Conservation (phyloP, 2,888 invertebrate genomes). For the Seira ritae region DNA sequence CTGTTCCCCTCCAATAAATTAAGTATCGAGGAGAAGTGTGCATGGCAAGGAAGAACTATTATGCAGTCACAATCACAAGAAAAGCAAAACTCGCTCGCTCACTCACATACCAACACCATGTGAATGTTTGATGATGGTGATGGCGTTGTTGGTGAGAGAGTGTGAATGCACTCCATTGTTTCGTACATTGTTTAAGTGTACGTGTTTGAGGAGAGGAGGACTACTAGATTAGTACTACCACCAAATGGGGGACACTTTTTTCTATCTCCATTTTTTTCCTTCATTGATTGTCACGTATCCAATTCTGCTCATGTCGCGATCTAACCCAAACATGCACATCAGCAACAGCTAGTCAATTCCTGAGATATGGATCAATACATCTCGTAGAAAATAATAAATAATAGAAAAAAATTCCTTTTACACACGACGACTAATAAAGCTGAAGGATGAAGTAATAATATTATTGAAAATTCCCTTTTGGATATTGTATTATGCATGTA, state of each 20-base stretch:
- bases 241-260: slow-evolving; percentile 24
- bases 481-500: background rate
- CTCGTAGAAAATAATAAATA: slow-evolving; percentile 21
- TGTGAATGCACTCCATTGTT: slow-evolving; percentile 19
- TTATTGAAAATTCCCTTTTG: background rate
- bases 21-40: slow-evolving; percentile 13
- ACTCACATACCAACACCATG: background rate
- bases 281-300: slow-evolving; percentile 24
- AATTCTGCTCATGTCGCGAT: slow-evolving; percentile 24
- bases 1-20: slow-evolving; percentile 12
- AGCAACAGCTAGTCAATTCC: slow-evolving; percentile 2
- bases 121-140: background rate
- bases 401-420: background rate
- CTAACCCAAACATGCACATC: slow-evolving; percentile 22
- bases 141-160: background rate
- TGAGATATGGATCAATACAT: slow-evolving; percentile 22
- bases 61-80: background rate
- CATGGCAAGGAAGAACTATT: background rate
- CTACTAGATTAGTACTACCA: slow-evolving; percentile 18
- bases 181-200: slow-evolving; percentile 15
- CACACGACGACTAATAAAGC: slow-evolving; percentile 13
- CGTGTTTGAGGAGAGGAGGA: slow-evolving; percentile 20
- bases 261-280: slow-evolving; percentile 20
- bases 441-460: slow-evolving; percentile 23
- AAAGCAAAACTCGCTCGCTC: background rate